Conservation (phyloP, 1,140 invertebrate species). For the Temnothorax curvispinosus region DNA sequence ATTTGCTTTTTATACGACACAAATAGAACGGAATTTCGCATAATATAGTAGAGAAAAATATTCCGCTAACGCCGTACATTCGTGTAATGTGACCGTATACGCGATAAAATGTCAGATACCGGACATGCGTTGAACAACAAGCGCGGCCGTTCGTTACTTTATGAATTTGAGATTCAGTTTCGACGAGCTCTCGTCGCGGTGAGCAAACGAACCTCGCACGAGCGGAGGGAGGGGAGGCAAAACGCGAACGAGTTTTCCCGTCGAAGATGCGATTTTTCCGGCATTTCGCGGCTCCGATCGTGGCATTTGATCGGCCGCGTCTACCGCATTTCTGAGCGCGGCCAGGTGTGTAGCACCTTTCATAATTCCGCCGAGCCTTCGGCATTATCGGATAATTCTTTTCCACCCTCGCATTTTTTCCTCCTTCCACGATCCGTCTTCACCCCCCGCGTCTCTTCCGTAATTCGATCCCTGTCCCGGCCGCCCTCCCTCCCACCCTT, state of each 20-base stretch:
- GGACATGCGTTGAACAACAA: neutral
- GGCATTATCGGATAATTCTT: constrained; percentile 75
- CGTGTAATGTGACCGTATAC: neutral
- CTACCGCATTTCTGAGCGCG: constrained; percentile 40
- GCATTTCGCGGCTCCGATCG: constrained; percentile 53
- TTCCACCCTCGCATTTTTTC: constrained; percentile 55
- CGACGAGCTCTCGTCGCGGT: constrained; percentile 3
- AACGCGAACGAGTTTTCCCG: constrained; percentile 15
- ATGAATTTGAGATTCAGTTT: constrained; percentile 29
- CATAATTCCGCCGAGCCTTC: constrained; percentile 66
- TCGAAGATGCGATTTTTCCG: constrained; percentile 67
- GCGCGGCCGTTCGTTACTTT: neutral
- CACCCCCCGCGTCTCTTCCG: constrained; percentile 13
- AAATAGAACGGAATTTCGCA: neutral
- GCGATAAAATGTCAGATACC: constrained; percentile 27
- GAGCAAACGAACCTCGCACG: neutral
- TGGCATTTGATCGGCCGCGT: constrained; percentile 65
- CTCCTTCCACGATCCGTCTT: constrained; percentile 19
- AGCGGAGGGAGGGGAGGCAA: constrained; percentile 16
- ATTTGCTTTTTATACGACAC: neutral
- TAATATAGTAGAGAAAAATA: neutral
- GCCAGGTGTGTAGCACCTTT: constrained; percentile 47
- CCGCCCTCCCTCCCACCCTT: neutral
- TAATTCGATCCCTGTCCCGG: constrained; percentile 34
- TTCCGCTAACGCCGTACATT: neutral